phyloP scores from a whole-genome alignment of 37 sponge, comb jelly and placozoan species.

The Sycon ciliatum region DNA sequence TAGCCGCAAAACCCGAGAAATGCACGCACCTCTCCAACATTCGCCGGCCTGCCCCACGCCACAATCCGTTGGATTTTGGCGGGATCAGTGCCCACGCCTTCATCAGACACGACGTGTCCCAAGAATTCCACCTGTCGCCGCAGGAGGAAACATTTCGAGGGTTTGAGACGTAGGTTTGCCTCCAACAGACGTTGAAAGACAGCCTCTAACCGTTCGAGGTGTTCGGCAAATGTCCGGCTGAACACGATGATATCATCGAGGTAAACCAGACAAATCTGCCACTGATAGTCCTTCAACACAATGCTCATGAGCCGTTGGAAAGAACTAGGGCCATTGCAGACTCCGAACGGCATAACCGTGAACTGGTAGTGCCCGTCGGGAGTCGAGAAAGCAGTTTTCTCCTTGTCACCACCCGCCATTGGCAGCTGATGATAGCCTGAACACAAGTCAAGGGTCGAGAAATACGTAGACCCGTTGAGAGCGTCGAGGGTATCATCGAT shows the following conservation, averaged over 20 bases:
- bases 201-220: not conserved
- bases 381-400: constrained; percentile 31
- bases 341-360: constrained; percentile 36
- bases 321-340: constrained; percentile 33
- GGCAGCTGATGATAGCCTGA: constrained; percentile 45
- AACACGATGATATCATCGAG: not conserved
- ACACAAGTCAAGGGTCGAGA: constrained; percentile 32
- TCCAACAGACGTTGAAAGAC: not conserved
- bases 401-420: constrained; percentile 19
- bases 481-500: constrained; percentile 39
- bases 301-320: not conserved
- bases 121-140: not conserved
- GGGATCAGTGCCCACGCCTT: constrained; percentile 16
- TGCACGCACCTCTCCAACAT: not conserved
- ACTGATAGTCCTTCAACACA: not conserved
- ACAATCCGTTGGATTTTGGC: constrained; percentile 10
- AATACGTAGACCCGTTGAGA: constrained; percentile 19
- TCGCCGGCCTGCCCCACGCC: constrained; percentile 14
- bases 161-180: not conserved
- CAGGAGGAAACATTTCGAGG: not conserved
- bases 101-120: constrained; percentile 27
- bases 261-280: not conserved
- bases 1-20: constrained; percentile 23
- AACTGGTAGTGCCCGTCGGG: constrained; percentile 29
- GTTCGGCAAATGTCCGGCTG: not conserved